phyloP scores from a whole-genome alignment of 64 coral and sea anemone genomes.

The Astreopora myriophthalma region DNA sequence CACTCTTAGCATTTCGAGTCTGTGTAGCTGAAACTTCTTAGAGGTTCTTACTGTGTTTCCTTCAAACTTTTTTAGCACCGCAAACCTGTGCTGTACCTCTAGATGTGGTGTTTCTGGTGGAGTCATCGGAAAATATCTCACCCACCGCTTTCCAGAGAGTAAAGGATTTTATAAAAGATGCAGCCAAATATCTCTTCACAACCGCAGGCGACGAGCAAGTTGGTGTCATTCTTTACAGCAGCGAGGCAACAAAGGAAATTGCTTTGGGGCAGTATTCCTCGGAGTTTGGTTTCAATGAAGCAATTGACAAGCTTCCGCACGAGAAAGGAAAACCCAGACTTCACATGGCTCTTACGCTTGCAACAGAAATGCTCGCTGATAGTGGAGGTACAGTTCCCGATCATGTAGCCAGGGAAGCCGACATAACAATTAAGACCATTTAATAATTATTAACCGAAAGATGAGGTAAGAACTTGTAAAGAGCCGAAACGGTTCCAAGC shows the following conservation, averaged over 20 bases:
- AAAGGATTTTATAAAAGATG: constrained; percentile 58
- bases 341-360: constrained; percentile 30
- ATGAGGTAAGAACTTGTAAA: too few species aligned
- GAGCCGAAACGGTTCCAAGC: too few species aligned
- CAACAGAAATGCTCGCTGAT: constrained; percentile 18
- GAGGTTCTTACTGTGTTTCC: neutral
- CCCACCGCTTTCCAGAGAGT: constrained; percentile 48
- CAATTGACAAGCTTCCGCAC: constrained; percentile 52
- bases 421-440: too few species aligned
- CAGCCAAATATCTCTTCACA: constrained; percentile 5
- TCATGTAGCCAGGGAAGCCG: too few species aligned
- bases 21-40: neutral
- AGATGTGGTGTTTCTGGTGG: constrained; percentile 60
- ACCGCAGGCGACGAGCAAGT: constrained; percentile 30
- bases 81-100: constrained; percentile 6
- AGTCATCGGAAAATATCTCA: constrained; percentile 40
- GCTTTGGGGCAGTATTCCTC: constrained; percentile 10
- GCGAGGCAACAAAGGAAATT: constrained; percentile 16
- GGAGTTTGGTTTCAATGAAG: neutral
- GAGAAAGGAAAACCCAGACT: constrained; percentile 12
- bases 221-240: constrained; percentile 47
- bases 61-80: neutral
- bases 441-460: too few species aligned
- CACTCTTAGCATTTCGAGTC: neutral
- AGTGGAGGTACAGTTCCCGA: neutral